Evolutionary conservation across 1,140 invertebrate species (phyloP).

Genomic region (Aphaenogaster ashmeadi): DNA sequence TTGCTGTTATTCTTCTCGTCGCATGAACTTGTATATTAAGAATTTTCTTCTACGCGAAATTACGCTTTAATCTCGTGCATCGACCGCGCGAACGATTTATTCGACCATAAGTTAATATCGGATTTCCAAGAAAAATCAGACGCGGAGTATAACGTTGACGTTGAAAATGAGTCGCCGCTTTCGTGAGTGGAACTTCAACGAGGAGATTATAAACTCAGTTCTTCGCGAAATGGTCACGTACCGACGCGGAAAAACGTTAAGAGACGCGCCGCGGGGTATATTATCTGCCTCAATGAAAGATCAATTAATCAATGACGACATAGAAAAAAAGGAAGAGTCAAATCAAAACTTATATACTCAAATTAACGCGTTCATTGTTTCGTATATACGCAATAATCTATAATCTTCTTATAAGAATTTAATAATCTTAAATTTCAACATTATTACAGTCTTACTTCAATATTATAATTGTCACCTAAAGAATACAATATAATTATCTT

Average conservation of each 20-base stretch:
- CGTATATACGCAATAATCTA: no score
- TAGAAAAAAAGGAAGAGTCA: no score
- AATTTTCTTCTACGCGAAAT: not conserved
- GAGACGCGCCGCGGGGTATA: not conserved
- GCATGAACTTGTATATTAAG: constrained; percentile 22
- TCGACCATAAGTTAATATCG: constrained; percentile 37
- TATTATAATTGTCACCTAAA: no score
- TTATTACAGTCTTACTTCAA: no score
- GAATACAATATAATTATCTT: no score
- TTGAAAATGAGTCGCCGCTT: constrained; percentile 56
- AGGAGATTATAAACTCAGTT: constrained; percentile 73
- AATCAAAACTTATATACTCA: no score
- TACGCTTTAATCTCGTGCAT: not conserved
- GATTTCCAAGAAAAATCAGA: constrained; percentile 24
- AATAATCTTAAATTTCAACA: no score
- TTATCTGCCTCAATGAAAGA: not conserved
- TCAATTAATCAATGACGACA: constrained; percentile 17
- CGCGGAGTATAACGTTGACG: constrained; percentile 58
- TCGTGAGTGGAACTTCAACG: constrained; percentile 77
- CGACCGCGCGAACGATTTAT: constrained; percentile 23
- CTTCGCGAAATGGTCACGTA: constrained; percentile 60
- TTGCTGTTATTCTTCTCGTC: not conserved
- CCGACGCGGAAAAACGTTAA: constrained; percentile 37
- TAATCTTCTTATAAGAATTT: no score
- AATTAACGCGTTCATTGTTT: no score